A percentile compares a stretch with the other conserved stretches of the same genome.
Evolutionary conservation across 2,113 vertebrate species (phyloP).

Genomic region (Zeus faber): DNA sequence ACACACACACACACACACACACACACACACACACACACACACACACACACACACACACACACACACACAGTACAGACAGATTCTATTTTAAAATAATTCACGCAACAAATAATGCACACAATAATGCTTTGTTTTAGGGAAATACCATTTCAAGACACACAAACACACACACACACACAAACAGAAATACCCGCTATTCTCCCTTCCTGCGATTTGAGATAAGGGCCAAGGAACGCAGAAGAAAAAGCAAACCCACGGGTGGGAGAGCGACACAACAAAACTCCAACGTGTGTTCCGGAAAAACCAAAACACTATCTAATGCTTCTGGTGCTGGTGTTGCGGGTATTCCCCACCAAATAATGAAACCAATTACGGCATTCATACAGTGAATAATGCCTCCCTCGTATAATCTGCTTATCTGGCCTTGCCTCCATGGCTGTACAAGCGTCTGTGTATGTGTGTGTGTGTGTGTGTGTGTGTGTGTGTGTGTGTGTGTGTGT

Average conservation of each 20-base stretch:
- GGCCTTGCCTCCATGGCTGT: constrained; percentile 47
- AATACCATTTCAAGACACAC: too few species aligned
- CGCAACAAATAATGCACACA: too few species aligned
- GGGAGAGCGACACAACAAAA: constrained; percentile 23
- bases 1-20: constrained; percentile 8
- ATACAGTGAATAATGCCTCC: constrained; percentile 62
- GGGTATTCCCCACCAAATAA: constrained; percentile 57
- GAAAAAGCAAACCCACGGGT: constrained; percentile 38
- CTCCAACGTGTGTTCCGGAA: constrained; percentile 37
- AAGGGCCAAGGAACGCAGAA: constrained; percentile 25
- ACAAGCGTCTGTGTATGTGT: constrained; percentile 23
- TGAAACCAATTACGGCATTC: constrained; percentile 69
- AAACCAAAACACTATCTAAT: constrained; percentile 37
- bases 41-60: constrained; percentile 7
- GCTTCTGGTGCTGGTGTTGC: constrained; percentile 49
- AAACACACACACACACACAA: constrained; percentile 13
- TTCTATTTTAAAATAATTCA: background rate
- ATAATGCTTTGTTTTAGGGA: too few species aligned
- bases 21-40: constrained; percentile 11
- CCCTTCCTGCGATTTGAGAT: constrained; percentile 48
- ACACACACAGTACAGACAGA: constrained; percentile 1
- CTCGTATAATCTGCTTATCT: constrained; percentile 73
- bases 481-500: constrained; percentile 14
- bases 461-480: constrained; percentile 10
- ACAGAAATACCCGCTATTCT: too few species aligned